These are phyloP conservation scores for Yponomeuta sedellus DNA, from an alignment of 2,888 invertebrate genomes.

Conservation along the genomic window DNA sequence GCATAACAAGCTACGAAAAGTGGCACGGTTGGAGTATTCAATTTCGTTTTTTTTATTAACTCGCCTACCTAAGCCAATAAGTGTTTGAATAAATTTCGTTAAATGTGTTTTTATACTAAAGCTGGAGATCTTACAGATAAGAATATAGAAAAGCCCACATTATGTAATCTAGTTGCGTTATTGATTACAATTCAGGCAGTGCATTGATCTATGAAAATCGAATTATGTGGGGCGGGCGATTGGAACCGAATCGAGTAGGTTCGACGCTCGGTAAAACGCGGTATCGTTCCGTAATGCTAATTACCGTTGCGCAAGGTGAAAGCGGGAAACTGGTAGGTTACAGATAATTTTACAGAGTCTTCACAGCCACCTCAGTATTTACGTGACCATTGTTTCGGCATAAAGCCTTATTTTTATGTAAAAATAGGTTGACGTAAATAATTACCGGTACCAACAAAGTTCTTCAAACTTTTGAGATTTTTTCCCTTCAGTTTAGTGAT, in stretches of 20 bases:
- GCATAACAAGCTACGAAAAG: slow-evolving; percentile 39
- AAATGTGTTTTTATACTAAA: not conserved
- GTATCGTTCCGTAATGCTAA: slow-evolving; percentile 8
- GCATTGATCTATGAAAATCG: not conserved
- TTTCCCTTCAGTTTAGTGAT: not conserved
- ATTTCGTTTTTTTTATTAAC: slow-evolving; percentile 10
- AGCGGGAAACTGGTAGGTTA: slow-evolving; percentile 53
- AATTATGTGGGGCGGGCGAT: slow-evolving; percentile 1
- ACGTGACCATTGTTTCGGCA: slow-evolving; percentile 11
- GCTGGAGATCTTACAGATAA: no score
- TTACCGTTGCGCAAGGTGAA: slow-evolving; percentile 50
- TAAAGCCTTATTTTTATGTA: not conserved
- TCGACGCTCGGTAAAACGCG: not conserved
- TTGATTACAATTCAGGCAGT: not conserved
- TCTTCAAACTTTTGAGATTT: not conserved
- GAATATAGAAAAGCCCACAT: not conserved
- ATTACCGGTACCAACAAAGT: not conserved
- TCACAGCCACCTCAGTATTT: slow-evolving; percentile 26
- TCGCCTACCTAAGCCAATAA: slow-evolving; percentile 3
- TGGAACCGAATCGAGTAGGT: not conserved
- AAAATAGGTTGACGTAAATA: not conserved
- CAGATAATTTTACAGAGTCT: slow-evolving; percentile 42
- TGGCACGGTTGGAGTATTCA: slow-evolving; percentile 31
- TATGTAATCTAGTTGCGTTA: not conserved
- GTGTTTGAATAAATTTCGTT: slow-evolving; percentile 6